Base-by-base conservation (phyloP, 2,888 invertebrate species). In the Caradrina clavipalpis region DNA sequence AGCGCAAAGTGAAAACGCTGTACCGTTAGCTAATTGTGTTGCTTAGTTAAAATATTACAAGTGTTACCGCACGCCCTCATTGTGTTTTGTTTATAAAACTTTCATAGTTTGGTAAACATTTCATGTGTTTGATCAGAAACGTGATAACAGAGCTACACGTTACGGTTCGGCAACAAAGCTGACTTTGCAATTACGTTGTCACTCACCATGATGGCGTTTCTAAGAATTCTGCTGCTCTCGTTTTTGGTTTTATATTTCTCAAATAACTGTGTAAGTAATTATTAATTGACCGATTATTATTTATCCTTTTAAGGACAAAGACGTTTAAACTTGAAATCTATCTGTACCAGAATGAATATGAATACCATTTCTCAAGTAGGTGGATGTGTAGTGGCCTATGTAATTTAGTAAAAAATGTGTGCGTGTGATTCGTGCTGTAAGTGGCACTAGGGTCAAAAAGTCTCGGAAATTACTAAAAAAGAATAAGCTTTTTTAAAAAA, bases 61-160 rank as follows among this genome's bases (percentile, higher is more conserved):
- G 13, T 1, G 17, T 84, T 73, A 72, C 65, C 47, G 66, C 69
- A 74, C 35, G 10, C 26, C 35, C 11, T 50, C 65, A 83, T 85
- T 86, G 78, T 79, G 67, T 81, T 70, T 69, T 17, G 84, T 83
- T 67, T 76, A 83, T 77, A 81, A 73, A 83, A 78, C 76, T 71
- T 31, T 35, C 21, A 13, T 59, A 69, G 72, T 77, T 85, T 82
- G 69, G 57, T 73, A 81, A 84, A 82, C 68, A 55, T 31, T 5
- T 45, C 5, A 69, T 53, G 45, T 35, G 58, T 65, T 69, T 35
- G 21, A 42, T 51, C 45, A 47, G 58, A 26, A 39, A 57, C 58
- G 45, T 17, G 61, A 76, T 83, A 83, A 71, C 68, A 54, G 56
- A 42, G 47, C 51, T 45, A 65, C 42, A 15, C 42, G 45, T 45